These are phyloP conservation scores for Dasypolia templi DNA, from an alignment of 2,888 invertebrate species.

Conservation along the genomic window DNA sequence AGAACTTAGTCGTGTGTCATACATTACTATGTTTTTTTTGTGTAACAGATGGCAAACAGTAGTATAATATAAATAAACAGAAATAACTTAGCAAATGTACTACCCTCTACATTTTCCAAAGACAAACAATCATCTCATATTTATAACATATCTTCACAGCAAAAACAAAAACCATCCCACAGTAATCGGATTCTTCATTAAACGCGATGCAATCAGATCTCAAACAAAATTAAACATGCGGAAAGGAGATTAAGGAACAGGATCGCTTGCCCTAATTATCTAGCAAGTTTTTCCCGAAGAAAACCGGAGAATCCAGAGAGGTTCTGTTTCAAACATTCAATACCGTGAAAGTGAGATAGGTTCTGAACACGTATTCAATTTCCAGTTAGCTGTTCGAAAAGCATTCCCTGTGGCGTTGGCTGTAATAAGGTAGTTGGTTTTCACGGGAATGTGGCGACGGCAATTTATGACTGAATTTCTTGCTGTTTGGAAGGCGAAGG, in stretches of 20 bases:
- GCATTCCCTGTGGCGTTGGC: slow-evolving; percentile 19
- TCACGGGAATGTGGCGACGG: neutral
- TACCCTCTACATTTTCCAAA: no score
- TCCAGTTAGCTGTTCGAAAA: slow-evolving; percentile 49
- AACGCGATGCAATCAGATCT: slow-evolving; percentile 55
- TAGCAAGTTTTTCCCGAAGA: slow-evolving; percentile 39
- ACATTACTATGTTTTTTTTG: no score
- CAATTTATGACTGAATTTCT: slow-evolving; percentile 22
- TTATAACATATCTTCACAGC: no score
- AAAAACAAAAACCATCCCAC: no score
- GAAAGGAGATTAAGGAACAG: slow-evolving; percentile 46
- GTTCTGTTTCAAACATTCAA: slow-evolving; percentile 63
- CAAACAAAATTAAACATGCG: slow-evolving; percentile 52
- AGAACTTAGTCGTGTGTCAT: no score
- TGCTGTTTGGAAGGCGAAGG: neutral
- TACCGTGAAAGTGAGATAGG: slow-evolving; percentile 53
- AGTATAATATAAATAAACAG: no score
- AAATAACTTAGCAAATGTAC: no score
- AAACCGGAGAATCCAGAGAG: neutral
- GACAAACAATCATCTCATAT: no score
- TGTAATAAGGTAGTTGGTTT: slow-evolving; percentile 2
- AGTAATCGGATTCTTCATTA: no score
- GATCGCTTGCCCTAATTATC: slow-evolving; percentile 41
- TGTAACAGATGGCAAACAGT: no score
- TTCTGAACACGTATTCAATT: slow-evolving; percentile 63